Evolutionary conservation across 2,888 invertebrate genomes (phyloP).

Genomic region (Pycnomerus fuliginosus): DNA sequence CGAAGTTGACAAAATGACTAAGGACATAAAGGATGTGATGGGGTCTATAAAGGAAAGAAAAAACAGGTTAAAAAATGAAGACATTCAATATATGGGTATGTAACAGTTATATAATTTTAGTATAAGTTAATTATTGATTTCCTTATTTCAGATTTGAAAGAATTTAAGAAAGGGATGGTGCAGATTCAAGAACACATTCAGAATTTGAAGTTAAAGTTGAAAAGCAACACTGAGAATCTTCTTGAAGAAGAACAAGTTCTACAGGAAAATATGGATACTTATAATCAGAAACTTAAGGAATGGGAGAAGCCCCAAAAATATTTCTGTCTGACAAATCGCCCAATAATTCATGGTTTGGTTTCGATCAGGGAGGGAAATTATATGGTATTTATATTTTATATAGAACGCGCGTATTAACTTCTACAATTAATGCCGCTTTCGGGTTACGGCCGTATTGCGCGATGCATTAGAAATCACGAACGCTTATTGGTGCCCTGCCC

Average conservation of each 20-base stretch:
- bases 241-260: slow-evolving; percentile 35
- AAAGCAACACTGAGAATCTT: slow-evolving; percentile 32
- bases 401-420: too few relatives aligned
- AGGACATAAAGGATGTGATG: slow-evolving; percentile 8
- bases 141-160: slow-evolving; percentile 36
- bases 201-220: slow-evolving; percentile 32
- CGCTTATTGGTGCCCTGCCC: too few relatives aligned
- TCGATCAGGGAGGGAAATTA: too few relatives aligned
- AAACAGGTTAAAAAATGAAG: too few relatives aligned
- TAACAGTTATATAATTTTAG: too few relatives aligned
- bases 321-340: too few relatives aligned
- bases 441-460: too few relatives aligned
- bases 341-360: too few relatives aligned
- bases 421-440: too few relatives aligned
- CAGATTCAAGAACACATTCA: slow-evolving; percentile 41
- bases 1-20: slow-evolving; percentile 5
- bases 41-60: not conserved
- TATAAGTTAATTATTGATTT: slow-evolving; percentile 1
- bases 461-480: too few relatives aligned
- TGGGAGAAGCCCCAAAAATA: slow-evolving; percentile 41
- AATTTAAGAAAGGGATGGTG: slow-evolving; percentile 42
- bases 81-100: too few relatives aligned
- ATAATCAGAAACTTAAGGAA: slow-evolving; percentile 37
- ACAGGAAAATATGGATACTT: slow-evolving; percentile 37
- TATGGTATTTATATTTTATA: too few relatives aligned